These are phyloP conservation scores for Coelopa pilipes DNA, from an alignment of 2,888 invertebrate genomes.

Conservation along the genomic window DNA sequence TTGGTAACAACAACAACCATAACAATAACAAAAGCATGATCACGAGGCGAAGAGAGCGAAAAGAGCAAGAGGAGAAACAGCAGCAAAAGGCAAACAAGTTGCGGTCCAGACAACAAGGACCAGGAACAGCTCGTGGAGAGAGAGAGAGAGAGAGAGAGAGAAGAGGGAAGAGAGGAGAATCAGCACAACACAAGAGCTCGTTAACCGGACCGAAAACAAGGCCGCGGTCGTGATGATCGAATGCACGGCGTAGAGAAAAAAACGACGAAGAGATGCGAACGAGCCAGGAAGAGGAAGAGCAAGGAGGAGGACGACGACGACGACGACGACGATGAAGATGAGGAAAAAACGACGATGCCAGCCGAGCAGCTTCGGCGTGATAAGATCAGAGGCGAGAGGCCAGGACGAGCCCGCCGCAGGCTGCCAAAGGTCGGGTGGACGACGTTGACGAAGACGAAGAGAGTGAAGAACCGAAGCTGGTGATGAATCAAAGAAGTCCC, in stretches of 20 bases:
- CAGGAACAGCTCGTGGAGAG: background rate
- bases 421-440: too few species aligned
- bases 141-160: too few species aligned
- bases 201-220: slow-evolving; percentile 26
- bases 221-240: slow-evolving; percentile 2
- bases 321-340: background rate
- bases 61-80: background rate
- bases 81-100: slow-evolving; percentile 4
- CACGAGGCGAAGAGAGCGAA: background rate
- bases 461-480: background rate
- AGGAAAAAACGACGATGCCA: background rate
- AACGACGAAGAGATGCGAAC: background rate
- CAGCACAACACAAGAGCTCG: slow-evolving; percentile 1
- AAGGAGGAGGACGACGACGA: background rate
- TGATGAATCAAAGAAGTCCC: background rate
- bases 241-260: background rate
- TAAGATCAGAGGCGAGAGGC: background rate
- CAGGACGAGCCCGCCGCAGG: background rate
- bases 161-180: background rate
- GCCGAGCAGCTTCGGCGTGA: too few species aligned
- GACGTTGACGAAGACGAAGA: background rate
- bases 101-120: background rate
- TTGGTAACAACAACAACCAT: too few species aligned
- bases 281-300: background rate
- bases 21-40: background rate